phyloP scores from a whole-genome alignment of 2,888 invertebrate species.

The Ormyrus rosae region DNA sequence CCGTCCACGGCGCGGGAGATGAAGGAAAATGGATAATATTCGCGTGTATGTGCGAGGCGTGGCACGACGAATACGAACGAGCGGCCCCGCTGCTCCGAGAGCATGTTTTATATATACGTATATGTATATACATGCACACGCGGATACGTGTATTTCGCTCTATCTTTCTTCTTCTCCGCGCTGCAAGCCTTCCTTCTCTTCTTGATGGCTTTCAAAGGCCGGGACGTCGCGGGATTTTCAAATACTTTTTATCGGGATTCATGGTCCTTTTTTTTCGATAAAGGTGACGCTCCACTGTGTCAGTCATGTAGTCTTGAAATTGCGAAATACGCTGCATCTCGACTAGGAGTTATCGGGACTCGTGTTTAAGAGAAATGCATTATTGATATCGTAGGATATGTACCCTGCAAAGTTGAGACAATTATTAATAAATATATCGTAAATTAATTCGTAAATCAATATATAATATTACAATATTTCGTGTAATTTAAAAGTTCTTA shows the following conservation, averaged over 20 bases:
- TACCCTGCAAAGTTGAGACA: no score
- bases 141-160: background rate
- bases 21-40: constrained; percentile 65
- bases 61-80: constrained; percentile 62
- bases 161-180: constrained; percentile 9
- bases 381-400: no score
- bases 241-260: constrained; percentile 55
- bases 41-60: constrained; percentile 61
- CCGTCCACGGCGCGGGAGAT: constrained; percentile 57
- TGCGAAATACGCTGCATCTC: constrained; percentile 11
- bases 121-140: no score
- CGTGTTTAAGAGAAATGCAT: no score
- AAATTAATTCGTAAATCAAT: no score
- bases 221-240: constrained; percentile 51
- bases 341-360: background rate
- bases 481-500: no score
- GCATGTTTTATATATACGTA: background rate
- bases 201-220: constrained; percentile 57
- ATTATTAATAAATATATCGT: no score
- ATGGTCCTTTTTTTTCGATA: constrained; percentile 53
- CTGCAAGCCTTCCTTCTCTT: constrained; percentile 20
- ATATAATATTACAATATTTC: no score
- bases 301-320: constrained; percentile 40
- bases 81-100: constrained; percentile 45
- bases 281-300: background rate